phyloP scores from a whole-genome alignment of 2,888 invertebrate genomes.

The Phytoseiulus persimilis region DNA sequence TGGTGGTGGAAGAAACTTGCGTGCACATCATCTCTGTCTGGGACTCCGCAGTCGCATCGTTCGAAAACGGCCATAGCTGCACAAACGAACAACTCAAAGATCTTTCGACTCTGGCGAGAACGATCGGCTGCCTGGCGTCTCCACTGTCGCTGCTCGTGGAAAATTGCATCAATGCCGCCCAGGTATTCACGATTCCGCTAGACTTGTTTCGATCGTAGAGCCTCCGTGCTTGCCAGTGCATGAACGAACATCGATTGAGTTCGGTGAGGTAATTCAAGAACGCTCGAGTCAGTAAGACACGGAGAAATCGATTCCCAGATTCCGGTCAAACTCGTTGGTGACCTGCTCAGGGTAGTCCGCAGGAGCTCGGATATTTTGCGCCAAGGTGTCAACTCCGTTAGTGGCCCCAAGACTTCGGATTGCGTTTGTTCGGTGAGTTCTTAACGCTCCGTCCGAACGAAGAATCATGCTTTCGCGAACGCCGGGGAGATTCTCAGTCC shows the following conservation, averaged over 20 bases:
- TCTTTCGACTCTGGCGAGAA: constrained; percentile 5
- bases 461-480: no score
- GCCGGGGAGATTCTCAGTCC: no score
- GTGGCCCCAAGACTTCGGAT: neutral
- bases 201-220: no score
- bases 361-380: neutral
- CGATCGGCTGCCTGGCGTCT: constrained; percentile 15
- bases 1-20: constrained; percentile 16
- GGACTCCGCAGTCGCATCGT: constrained; percentile 6
- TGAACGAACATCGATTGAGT: no score
- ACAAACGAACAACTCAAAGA: constrained; percentile 7
- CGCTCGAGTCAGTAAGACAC: neutral
- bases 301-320: neutral
- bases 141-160: neutral
- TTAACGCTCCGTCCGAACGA: no score
- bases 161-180: constrained; percentile 1
- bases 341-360: neutral
- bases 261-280: no score
- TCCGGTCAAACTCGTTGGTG: constrained; percentile 8
- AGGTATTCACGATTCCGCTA: neutral
- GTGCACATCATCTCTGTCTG: constrained; percentile 6
- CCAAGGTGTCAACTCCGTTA: neutral
- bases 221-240: no score
- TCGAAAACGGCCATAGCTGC: neutral
- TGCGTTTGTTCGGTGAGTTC: neutral